Conservation (phyloP, 2,113 vertebrate species). For the Lonchura striata region DNA sequence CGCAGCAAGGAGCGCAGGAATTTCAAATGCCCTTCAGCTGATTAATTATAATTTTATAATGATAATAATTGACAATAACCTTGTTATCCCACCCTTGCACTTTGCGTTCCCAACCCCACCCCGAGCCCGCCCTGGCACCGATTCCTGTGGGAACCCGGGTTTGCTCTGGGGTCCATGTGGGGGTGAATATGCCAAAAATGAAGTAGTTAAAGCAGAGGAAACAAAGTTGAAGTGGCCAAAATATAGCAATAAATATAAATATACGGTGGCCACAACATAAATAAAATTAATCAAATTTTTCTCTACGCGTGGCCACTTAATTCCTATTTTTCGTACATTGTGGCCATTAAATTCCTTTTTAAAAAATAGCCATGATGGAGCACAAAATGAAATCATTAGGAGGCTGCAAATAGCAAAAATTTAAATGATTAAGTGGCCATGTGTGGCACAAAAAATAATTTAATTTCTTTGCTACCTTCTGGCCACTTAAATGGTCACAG, state of each 20-base stretch:
- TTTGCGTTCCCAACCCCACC: accelerated
- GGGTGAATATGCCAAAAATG: accelerated
- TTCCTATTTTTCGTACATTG: background rate
- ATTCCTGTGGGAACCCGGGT: no score
- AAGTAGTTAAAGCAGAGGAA: background rate
- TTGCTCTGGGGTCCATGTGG: no score
- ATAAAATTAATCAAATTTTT: background rate
- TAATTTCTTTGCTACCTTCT: background rate
- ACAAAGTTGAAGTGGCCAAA: background rate
- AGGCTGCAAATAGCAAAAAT: background rate
- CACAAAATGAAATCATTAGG: background rate
- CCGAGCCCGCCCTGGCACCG: accelerated
- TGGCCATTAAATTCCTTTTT: background rate
- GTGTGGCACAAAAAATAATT: background rate
- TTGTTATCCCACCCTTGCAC: background rate
- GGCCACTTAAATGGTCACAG: background rate
- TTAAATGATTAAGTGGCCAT: background rate
- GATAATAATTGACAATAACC: no score
- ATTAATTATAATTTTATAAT: no score
- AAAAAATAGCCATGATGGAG: background rate
- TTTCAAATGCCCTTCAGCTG: no score
- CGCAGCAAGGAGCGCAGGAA: no score
- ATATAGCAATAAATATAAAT: accelerated
- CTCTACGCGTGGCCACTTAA: accelerated
- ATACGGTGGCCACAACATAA: no score